Percentiles rank a stretch among this genome's conserved stretches.
phyloP scores from a whole-genome alignment of 2,888 invertebrate species.

The Lepidonotus clava region DNA sequence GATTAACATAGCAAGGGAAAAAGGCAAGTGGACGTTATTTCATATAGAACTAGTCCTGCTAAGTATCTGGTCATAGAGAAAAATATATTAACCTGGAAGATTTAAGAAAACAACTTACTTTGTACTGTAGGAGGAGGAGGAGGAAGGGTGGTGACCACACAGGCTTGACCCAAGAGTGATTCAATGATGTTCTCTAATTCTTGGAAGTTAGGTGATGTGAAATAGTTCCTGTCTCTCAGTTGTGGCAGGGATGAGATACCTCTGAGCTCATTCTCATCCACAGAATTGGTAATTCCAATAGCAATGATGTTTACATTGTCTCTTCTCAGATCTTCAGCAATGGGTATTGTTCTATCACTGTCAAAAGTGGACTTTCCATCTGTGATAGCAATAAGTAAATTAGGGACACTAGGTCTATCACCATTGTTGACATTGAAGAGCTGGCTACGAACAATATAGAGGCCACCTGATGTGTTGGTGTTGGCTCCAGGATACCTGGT shows the following conservation, averaged over 20 bases:
- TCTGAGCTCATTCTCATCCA: constrained; percentile 44
- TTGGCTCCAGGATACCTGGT: constrained; percentile 35
- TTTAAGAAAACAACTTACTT: not conserved
- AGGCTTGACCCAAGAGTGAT: not conserved
- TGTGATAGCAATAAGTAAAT: constrained; percentile 47
- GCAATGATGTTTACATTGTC: not conserved
- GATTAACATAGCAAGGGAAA: too few species aligned
- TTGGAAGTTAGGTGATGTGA: constrained; percentile 44
- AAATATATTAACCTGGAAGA: not conserved
- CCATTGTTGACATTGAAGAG: constrained; percentile 17
- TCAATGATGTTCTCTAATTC: constrained; percentile 24
- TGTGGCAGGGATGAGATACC: constrained; percentile 50
- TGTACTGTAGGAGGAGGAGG: not conserved
- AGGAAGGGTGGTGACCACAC: constrained; percentile 10
- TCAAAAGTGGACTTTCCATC: constrained; percentile 59
- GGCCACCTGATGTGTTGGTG: constrained; percentile 46
- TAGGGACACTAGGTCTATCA: constrained; percentile 22
- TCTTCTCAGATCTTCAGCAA: not conserved
- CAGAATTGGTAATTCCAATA: constrained; percentile 38
- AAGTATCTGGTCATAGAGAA: too few species aligned
- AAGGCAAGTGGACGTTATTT: too few species aligned
- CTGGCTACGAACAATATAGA: not conserved
- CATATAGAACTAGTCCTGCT: too few species aligned
- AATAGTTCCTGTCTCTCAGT: constrained; percentile 37
- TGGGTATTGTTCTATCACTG: constrained; percentile 6